A percentile compares a stretch with the other conserved stretches of the same genome.
Evolutionary conservation across 2,888 invertebrate genomes (phyloP).

Genomic region (Metopia argyrocephala): DNA sequence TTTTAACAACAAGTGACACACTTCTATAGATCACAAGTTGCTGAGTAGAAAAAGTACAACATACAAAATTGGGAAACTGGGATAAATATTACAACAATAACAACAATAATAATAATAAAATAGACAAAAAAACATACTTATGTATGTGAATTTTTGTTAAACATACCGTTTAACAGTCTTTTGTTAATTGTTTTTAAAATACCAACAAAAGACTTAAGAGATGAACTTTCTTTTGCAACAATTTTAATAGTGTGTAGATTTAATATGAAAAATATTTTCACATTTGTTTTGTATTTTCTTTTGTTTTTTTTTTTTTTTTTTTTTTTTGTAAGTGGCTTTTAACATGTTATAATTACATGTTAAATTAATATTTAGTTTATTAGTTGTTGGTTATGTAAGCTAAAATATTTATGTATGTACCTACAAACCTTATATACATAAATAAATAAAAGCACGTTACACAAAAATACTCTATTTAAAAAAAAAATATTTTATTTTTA

Average conservation of each 20-base stretch:
- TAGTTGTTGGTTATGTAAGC: conserved; percentile 25
- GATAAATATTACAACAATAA: too few species aligned
- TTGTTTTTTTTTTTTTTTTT: background rate
- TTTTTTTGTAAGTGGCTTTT: too few species aligned
- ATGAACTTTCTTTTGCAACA: conserved; percentile 58
- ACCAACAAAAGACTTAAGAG: background rate
- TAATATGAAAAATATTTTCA: background rate
- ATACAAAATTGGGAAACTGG: background rate
- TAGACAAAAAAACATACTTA: background rate
- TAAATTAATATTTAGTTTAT: background rate
- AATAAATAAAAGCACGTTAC: too few species aligned
- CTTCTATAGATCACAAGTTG: conserved; percentile 15
- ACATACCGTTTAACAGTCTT: conserved; percentile 37
- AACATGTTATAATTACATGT: background rate
- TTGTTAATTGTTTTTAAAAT: conserved; percentile 47
- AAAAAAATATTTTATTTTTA: background rate
- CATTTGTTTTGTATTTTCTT: background rate
- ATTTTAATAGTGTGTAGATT: conserved; percentile 18
- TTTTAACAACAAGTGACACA: conserved; percentile 45
- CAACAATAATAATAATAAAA: background rate
- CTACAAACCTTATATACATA: too few species aligned
- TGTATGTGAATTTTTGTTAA: conserved; percentile 44
- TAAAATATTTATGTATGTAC: background rate
- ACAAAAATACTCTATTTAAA: background rate
- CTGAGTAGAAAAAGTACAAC: background rate